A percentile compares a stretch with the other conserved stretches of the same genome.
These are phyloP conservation scores for Falco cherrug DNA, from an alignment of 2,797 vertebrate species.

Conservation along the genomic window DNA sequence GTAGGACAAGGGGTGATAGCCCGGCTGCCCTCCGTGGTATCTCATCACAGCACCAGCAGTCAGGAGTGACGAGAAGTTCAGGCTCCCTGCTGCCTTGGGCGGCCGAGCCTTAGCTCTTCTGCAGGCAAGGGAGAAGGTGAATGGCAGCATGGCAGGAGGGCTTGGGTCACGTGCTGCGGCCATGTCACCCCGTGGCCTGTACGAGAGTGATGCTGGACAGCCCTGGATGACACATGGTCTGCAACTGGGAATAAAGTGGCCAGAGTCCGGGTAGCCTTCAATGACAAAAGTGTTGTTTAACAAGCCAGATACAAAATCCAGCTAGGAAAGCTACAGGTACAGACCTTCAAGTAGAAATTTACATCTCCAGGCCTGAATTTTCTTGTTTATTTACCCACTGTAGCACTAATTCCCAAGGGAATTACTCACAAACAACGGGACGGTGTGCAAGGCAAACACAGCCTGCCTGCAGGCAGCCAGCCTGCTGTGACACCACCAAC, in stretches of 20 bases:
- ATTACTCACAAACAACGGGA: not conserved
- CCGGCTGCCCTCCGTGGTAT: not conserved
- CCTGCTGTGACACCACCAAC: not conserved
- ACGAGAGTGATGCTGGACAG: not conserved
- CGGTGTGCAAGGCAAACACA: not conserved
- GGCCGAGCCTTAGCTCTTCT: not conserved
- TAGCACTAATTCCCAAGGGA: constrained; percentile 34
- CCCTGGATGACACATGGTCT: not conserved
- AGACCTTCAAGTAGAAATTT: not conserved
- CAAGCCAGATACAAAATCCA: not conserved
- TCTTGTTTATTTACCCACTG: not conserved
- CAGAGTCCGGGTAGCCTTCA: not conserved
- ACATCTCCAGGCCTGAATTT: not conserved
- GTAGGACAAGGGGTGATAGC: not conserved
- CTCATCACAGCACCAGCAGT: not conserved
- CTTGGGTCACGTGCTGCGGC: not conserved
- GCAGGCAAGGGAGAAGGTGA: not conserved
- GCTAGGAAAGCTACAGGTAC: not conserved
- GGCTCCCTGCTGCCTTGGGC: not conserved
- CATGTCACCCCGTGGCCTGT: not conserved
- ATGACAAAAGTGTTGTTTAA: not conserved
- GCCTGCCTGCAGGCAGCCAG: not conserved
- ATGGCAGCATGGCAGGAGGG: not conserved
- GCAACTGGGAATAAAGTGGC: not conserved
- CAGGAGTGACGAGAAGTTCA: not conserved